Conservation (phyloP, 2,888 invertebrate genomes). For the Tenthredo distinguenda region DNA sequence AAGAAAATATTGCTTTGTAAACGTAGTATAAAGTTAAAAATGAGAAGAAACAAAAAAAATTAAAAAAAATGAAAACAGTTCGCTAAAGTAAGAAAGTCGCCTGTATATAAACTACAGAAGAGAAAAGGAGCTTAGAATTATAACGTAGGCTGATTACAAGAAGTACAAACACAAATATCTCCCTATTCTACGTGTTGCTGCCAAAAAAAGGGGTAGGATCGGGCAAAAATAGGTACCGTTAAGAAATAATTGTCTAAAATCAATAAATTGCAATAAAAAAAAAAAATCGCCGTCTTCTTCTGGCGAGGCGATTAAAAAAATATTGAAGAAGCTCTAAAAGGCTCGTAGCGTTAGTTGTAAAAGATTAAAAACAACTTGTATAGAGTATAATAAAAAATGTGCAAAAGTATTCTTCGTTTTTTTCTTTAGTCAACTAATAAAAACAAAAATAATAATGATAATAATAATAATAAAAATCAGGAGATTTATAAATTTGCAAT, state of each 20-base stretch:
- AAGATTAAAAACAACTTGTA: constrained; percentile 53
- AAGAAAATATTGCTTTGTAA: constrained; percentile 61
- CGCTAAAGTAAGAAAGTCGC: constrained; percentile 73
- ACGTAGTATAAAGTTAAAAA: constrained; percentile 74
- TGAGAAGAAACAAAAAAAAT: constrained; percentile 32
- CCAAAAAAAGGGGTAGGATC: constrained; percentile 68
- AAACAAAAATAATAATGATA: constrained; percentile 60
- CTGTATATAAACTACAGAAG: constrained; percentile 70
- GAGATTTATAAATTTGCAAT: constrained; percentile 70
- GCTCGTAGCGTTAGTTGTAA: constrained; percentile 15
- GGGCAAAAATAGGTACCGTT: constrained; percentile 63
- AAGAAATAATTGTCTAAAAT: constrained; percentile 61
- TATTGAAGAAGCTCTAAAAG: constrained; percentile 20
- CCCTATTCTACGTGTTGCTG: constrained; percentile 70
- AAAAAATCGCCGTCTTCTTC: constrained; percentile 55
- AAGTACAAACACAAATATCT: constrained; percentile 75
- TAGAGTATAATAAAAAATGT: constrained; percentile 60
- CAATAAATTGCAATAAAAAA: constrained; percentile 59
- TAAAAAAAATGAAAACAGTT: constrained; percentile 65
- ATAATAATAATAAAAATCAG: constrained; percentile 61
- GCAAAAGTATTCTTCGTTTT: constrained; percentile 59
- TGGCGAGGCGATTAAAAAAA: not conserved
- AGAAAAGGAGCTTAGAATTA: constrained; percentile 69
- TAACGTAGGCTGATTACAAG: constrained; percentile 72
- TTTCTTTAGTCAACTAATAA: constrained; percentile 57